Evolutionary conservation across 2,888 invertebrate genomes (phyloP), one percentile per base, ranked within the genome.

Genomic region (Epistrophe eligans): DNA sequence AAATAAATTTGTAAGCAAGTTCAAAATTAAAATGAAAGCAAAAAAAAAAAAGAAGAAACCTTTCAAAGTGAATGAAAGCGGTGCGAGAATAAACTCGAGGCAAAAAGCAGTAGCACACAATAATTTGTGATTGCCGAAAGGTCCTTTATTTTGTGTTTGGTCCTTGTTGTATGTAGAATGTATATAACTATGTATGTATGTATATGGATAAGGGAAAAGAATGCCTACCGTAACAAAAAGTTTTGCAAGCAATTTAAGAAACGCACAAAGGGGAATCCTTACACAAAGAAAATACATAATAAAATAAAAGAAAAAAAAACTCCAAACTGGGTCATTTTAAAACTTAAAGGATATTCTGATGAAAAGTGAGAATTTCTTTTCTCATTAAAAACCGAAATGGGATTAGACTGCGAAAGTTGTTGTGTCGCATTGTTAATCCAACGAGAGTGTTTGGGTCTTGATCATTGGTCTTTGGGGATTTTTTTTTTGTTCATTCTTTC

Each of bases 181-280:
- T 28, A 3, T 55, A 28, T 2, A 24, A 17, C 1, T 6, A 19
- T 38, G 9, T 35, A 24, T 35, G 4, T 6, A 19, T 38, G 9
- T 35, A n/a, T 57, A 62, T 35, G 52, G n/a, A 48, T 38, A 70
- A 32, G 10, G 17, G 13, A 70, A 32, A 58, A 48, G 55, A 72
- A 82, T 72, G 77, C 82, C 82, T 82, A 82, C 77, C 82, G 71
- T 82, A 82, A 77, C 77, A 58, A 35, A 72, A 77, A 77, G 66
- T 76, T 74, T 52, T 60, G 60, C 70, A 58, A 82, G 58, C 62
- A 66, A 77, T 82, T 82, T 72, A 52, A 62, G 60, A 76, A 52
- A 24, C 24, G 45, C 32, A 62, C 76, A 76, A 80, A 74, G 35
- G 67, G 38, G 62, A 43, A 52, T 50, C 10, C 24, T 58, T 7